Base-by-base conservation (phyloP, 1,140 invertebrate species). In the Plectrocnemia conspersa region DNA sequence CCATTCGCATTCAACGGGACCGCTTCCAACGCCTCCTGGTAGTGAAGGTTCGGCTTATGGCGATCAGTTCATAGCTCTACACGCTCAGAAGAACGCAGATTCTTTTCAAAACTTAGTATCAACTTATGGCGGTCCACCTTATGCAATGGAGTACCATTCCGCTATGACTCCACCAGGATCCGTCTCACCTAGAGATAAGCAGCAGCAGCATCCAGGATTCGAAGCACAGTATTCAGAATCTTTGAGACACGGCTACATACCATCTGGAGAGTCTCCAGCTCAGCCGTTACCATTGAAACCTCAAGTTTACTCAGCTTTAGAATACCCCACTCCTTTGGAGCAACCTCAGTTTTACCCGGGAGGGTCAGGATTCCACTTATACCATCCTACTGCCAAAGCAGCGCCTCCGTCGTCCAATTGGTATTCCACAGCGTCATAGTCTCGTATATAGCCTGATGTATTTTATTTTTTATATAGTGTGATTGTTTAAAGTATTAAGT, bases 161-260 rank as follows among this genome's bases (percentile, higher is more conserved):
- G 91, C 92, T 11, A 95, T 96, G 88, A 96, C 93, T 1, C 93
- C 93, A 36, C 93, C 93, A 9, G 91, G 91, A 0, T 95, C 91
- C 1, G 92, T 96, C 0, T 96, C 93, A 6, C 93, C 93, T 0
- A 78, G 91, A 38, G 91, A 94, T 64, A 93, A 90, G 67, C 84
- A 86, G 66, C 82, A 82, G 61, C 81, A 80, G 56, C 71, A 75
- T 44, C 49, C 60, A 0, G 56, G 60, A 19, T 24, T 54, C 52
- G 68, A 72, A 58, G 67, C 67, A 41, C 56, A 71, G 60, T 69
- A 72, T 66, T 71, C 69, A 13, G 69, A 79, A 61, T 66, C 72
- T 52, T 63, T 76, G 69, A 62, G 79, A 68, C 71, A 79, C 67
- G 70, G 78, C 57, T 65, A 82, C 81, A 62, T 76, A 79, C n/a